Conservation (phyloP, 1,140 invertebrate genomes). For the Drosophila obscura region DNA sequence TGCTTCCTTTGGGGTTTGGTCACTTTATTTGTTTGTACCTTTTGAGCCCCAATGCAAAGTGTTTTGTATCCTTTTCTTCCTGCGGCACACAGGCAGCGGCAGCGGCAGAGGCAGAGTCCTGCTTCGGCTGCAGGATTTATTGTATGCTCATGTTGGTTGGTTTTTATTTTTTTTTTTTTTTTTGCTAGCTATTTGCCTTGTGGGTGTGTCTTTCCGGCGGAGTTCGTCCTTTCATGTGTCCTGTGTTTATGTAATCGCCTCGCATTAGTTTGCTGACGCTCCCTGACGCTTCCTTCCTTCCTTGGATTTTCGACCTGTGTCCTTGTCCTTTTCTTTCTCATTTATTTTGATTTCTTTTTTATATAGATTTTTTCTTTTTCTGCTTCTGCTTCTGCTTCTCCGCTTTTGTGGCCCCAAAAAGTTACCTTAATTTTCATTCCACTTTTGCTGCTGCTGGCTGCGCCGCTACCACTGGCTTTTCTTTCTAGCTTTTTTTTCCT, state of each 20-base stretch:
- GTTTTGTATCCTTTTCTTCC: conserved; percentile 71
- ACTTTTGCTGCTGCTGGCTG: conserved; percentile 4
- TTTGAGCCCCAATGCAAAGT: conserved; percentile 55
- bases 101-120: conserved; percentile 4
- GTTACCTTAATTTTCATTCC: conserved; percentile 66
- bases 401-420: conserved; percentile 31
- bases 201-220: conserved; percentile 61
- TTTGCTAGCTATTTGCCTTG: conserved; percentile 51
- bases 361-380: conserved; percentile 18
- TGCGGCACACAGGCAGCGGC: too few relatives aligned
- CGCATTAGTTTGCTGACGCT: conserved; percentile 72
- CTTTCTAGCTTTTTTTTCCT: conserved; percentile 20
- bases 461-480: conserved; percentile 9
- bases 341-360: conserved; percentile 58
- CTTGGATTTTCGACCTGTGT: conserved; percentile 42
- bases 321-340: conserved; percentile 57
- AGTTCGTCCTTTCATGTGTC: conserved; percentile 75
- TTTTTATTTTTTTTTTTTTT: conserved; percentile 4
- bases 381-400: neutral
- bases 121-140: conserved; percentile 63
- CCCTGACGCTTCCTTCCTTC: conserved; percentile 29
- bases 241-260: conserved; percentile 78
- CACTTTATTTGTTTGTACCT: conserved; percentile 79
- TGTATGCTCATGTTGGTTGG: conserved; percentile 59
- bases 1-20: conserved; percentile 63